Evolutionary conservation across 2,113 vertebrate genomes (phyloP), one percentile per base, ranked within the genome.

Genomic region (Chaetura pelagica): DNA sequence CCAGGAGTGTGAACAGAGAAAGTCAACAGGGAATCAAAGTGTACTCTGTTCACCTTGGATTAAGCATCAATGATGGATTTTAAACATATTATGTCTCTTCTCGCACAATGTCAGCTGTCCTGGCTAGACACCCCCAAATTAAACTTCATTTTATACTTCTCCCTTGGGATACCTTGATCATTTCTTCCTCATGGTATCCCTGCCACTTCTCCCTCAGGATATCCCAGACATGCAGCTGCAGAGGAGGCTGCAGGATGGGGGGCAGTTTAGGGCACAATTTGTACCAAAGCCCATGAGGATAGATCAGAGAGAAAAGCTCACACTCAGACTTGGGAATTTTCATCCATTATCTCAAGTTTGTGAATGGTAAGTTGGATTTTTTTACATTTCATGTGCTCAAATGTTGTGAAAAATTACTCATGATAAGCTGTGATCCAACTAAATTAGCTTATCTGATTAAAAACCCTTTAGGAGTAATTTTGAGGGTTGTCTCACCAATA

Each of bases 1-100:
- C 30, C 87, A 61, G 75, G 38, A 64, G 8, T 4, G 44, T 10
- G 27, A 74, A 46, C 11, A 32, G 32, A 68, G 58, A 17, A 35
- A 18, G 34, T 10, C 26, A 15, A 1, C 0, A 1, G 38, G 26
- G 32, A 64, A 52, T 8, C 15, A 8, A 57, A 29, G 14, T 0
- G 8, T 2, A 2, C 7, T 30, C 34, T 30, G 6, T 34, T 73
- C 46, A 20, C 0, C 1, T 8, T 6, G 23, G 40, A 23, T 55
- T 6, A 29, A 54, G 7, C 1, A 10, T 9, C 48, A 40, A 17
- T 12, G 40, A 3, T 12, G 12, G 49, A 14, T 32, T 64, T 68
- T 13, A 32, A 54, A 14, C 2, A 8, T 21, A 32, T 20, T 40
- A 11, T 2, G 0, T 9, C 88, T 58, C n/a, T 27, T 32, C 11